phyloP scores from a whole-genome alignment of 2,113 vertebrate genomes.

The Butorides virescens region DNA sequence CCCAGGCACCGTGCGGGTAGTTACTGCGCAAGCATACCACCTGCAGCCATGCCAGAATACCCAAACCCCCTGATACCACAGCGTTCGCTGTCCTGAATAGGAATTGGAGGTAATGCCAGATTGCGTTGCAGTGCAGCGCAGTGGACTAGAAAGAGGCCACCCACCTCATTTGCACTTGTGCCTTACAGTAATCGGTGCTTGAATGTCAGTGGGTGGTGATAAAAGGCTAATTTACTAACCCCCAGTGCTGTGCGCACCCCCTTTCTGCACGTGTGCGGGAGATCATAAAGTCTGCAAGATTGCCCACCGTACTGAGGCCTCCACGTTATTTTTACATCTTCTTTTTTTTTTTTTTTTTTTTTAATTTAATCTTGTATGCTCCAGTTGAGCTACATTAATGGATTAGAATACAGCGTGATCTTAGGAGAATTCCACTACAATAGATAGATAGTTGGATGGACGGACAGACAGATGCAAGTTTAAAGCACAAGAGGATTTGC shows the following conservation, averaged over 20 bases:
- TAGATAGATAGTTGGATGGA: conserved; percentile 61
- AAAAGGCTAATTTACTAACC: conserved; percentile 34
- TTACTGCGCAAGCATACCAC: conserved; percentile 7
- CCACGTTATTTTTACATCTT: neutral
- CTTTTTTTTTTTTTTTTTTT: neutral
- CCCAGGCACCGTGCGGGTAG: neutral
- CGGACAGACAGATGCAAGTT: conserved; percentile 71
- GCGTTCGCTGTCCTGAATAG: neutral
- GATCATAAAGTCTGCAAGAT: neutral
- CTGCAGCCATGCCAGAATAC: conserved; percentile 40
- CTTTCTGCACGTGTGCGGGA: neutral
- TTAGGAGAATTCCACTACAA: conserved; percentile 57
- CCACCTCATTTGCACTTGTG: conserved; percentile 48
- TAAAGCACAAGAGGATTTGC: conserved; percentile 74
- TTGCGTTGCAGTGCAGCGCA: conserved; percentile 4
- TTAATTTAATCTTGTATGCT: conserved; percentile 51
- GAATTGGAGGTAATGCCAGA: conserved; percentile 51
- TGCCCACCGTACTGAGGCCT: neutral
- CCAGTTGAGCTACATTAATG: conserved; percentile 58
- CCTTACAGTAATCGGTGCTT: conserved; percentile 26
- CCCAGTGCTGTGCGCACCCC: neutral
- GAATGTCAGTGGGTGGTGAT: conserved; percentile 36
- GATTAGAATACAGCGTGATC: conserved; percentile 47
- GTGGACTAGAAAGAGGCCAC: conserved; percentile 56
- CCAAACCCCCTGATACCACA: conserved; percentile 21